These are phyloP conservation scores for Aphodius sticticus DNA, from an alignment of 2,888 invertebrate species.

Conservation along the genomic window DNA sequence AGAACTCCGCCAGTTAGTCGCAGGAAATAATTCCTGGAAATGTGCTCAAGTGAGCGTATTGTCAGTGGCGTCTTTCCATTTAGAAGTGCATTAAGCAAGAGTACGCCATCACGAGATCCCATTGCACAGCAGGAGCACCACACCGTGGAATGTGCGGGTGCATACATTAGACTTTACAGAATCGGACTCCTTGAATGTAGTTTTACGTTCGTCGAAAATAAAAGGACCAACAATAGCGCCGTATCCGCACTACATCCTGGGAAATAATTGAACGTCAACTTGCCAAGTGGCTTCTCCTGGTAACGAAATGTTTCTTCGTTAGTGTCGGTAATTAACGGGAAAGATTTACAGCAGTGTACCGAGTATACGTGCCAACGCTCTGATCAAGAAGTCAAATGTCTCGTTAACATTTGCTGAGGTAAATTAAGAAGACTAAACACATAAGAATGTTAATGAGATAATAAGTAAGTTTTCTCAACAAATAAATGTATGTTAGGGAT, in stretches of 20 bases:
- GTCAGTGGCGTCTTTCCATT: conserved; percentile 10
- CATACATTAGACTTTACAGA: neutral
- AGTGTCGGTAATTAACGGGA: neutral
- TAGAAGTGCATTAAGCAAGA: neutral
- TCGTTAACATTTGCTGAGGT: neutral
- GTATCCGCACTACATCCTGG: neutral
- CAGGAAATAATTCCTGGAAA: conserved; percentile 36
- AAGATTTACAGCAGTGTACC: neutral
- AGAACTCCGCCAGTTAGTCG: conserved; percentile 26
- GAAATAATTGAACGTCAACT: neutral
- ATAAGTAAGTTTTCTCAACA: too few relatives aligned
- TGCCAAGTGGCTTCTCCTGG: neutral
- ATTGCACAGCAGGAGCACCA: neutral
- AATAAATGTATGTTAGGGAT: too few relatives aligned
- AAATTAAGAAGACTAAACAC: neutral
- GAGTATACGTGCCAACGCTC: neutral
- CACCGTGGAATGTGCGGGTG: neutral
- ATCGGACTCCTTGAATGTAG: neutral
- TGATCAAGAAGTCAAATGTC: neutral
- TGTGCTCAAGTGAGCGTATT: conserved; percentile 30
- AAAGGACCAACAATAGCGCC: neutral
- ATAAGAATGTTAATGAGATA: too few relatives aligned
- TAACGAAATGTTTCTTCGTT: neutral
- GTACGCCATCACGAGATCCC: neutral
- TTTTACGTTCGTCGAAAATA: neutral